These are phyloP conservation scores for Lasioglossum pauxillum DNA, from an alignment of 2,888 invertebrate species.

Conservation along the genomic window DNA sequence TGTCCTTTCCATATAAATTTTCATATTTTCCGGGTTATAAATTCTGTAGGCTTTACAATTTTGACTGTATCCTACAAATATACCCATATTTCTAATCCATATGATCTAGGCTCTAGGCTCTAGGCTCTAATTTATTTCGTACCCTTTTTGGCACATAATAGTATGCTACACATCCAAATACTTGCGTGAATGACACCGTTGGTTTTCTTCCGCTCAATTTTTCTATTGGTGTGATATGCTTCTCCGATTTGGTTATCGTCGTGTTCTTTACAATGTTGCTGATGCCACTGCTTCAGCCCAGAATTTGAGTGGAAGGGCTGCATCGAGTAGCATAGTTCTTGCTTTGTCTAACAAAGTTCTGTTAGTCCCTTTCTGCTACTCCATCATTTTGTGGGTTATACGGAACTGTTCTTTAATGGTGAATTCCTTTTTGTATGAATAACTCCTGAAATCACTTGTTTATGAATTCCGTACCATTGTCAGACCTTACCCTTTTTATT, in stretches of 20 bases:
- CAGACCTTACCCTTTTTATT: too few relatives aligned
- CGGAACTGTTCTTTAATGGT: conserved; percentile 6
- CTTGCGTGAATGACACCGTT: conserved; percentile 4
- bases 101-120: too few relatives aligned
- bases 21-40: too few relatives aligned
- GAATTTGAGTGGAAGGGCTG: not conserved
- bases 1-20: too few relatives aligned
- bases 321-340: conserved; percentile 16
- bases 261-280: conserved; percentile 1
- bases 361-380: conserved; percentile 11
- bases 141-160: too few relatives aligned
- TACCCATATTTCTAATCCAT: too few relatives aligned
- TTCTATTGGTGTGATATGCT: not conserved
- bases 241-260: not conserved
- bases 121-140: too few relatives aligned
- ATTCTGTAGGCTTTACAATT: too few relatives aligned
- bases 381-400: conserved; percentile 37
- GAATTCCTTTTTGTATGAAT: not conserved
- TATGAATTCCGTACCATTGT: conserved; percentile 26
- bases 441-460: not conserved
- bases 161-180: not conserved
- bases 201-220: conserved; percentile 26
- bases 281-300: conserved; percentile 30
- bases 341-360: conserved; percentile 21
- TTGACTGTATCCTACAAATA: too few relatives aligned